These are phyloP conservation scores for Lutraria lutraria DNA, from an alignment of 2,888 invertebrate genomes.

Conservation along the genomic window DNA sequence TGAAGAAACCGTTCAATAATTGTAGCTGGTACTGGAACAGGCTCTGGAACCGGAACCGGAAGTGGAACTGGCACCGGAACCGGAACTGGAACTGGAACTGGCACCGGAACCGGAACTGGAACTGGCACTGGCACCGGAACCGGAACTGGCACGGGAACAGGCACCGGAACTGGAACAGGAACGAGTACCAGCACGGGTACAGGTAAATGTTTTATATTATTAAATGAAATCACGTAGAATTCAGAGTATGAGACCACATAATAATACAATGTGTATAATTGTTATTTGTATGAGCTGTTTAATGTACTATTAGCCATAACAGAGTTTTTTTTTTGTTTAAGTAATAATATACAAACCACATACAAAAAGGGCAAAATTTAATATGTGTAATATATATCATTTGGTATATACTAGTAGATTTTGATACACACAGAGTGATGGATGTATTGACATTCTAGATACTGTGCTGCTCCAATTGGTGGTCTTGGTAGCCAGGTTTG, in stretches of 20 bases:
- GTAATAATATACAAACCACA: no score
- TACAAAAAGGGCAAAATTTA: no score
- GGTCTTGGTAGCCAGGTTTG: no score
- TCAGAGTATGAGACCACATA: not conserved
- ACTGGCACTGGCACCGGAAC: not conserved
- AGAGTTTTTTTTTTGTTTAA: not conserved
- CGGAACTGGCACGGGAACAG: not conserved
- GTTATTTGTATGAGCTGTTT: not conserved
- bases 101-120: slow-evolving; percentile 1
- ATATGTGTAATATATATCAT: no score
- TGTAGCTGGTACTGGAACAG: not conserved
- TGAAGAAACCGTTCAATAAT: no score
- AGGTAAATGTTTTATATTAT: not conserved
- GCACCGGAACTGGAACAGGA: not conserved
- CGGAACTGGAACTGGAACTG: not conserved
- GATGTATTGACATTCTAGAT: no score
- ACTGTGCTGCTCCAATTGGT: no score
- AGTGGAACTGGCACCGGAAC: not conserved
- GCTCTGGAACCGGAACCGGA: not conserved
- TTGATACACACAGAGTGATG: no score
- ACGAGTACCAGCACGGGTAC: not conserved
- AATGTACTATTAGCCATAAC: not conserved
- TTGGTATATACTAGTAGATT: no score
- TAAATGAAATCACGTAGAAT: not conserved
- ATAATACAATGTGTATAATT: not conserved